phyloP scores from a whole-genome alignment of 2,797 vertebrate genomes.

The Yasuhikotakia modesta region DNA sequence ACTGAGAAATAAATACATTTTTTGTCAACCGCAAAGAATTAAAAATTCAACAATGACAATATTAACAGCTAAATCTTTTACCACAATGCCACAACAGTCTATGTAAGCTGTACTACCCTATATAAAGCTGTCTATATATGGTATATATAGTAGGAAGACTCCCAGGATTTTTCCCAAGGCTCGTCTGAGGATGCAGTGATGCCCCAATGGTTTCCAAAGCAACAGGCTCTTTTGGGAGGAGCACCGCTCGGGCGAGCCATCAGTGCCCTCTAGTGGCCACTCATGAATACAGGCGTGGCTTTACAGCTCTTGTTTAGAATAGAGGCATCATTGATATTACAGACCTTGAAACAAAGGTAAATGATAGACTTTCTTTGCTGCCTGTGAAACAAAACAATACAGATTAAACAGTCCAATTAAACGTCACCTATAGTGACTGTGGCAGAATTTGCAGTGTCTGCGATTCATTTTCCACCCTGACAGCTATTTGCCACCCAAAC shows the following conservation, averaged over 20 bases:
- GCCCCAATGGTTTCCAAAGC: slow-evolving; percentile 47
- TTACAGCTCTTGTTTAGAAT: too few species aligned
- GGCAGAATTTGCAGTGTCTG: neutral
- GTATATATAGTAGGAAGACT: too few species aligned
- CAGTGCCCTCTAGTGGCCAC: slow-evolving; percentile 47
- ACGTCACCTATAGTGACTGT: neutral
- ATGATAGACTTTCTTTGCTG: neutral
- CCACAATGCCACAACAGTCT: neutral
- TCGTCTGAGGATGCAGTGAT: slow-evolving; percentile 11
- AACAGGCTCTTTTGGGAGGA: slow-evolving; percentile 42
- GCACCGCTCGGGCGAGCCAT: neutral
- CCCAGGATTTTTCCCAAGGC: slow-evolving; percentile 4
- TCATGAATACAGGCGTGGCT: slow-evolving; percentile 1
- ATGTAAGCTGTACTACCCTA: neutral
- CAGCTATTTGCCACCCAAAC: neutral
- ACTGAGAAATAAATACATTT: too few species aligned
- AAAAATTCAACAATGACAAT: neutral
- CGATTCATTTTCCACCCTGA: neutral
- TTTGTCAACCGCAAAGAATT: neutral
- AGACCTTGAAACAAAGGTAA: neutral
- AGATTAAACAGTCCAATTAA: neutral
- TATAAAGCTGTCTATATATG: too few species aligned
- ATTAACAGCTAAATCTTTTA: too few species aligned
- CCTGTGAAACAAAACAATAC: neutral
- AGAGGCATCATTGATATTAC: too few species aligned